Conservation (phyloP, 2,797 vertebrate species). For the Tolypeutes matacus region DNA sequence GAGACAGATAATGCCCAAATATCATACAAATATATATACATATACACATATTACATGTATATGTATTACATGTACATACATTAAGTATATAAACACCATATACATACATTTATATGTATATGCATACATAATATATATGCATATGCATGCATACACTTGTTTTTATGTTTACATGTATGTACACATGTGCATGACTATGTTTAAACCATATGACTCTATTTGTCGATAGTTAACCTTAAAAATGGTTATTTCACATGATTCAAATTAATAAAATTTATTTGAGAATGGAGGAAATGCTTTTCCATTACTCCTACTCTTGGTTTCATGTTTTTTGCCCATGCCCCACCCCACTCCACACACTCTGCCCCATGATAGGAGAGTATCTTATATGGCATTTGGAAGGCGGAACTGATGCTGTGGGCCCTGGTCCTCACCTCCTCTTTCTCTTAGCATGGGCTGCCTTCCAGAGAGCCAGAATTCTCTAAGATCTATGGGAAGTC, state of each 20-base stretch:
- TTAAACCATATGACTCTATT: conserved; percentile 1
- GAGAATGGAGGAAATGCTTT: not conserved
- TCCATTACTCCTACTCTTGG: not conserved
- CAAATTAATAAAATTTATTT: conserved; percentile 29
- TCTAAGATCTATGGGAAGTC: not conserved
- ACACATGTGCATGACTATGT: not conserved
- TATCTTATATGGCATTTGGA: not conserved
- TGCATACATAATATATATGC: not conserved
- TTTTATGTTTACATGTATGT: not conserved
- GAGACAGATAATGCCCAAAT: not conserved
- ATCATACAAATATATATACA: not conserved
- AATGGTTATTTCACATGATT: not conserved
- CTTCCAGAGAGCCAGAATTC: not conserved
- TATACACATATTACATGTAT: not conserved
- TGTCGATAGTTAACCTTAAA: conserved; percentile 34
- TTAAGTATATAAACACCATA: not conserved
- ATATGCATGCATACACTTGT: not conserved
- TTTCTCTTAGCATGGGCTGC: not conserved
- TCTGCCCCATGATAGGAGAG: not conserved
- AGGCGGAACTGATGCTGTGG: not conserved
- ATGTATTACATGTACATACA: not conserved
- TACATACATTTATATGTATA: not conserved
- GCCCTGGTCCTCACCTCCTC: not conserved
- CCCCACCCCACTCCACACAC: not conserved
- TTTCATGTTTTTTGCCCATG: not conserved